Evolutionary conservation across 2,797 vertebrate species (phyloP), one percentile per base, ranked within the genome.

Genomic region (Melanotaenia trifasciata): DNA sequence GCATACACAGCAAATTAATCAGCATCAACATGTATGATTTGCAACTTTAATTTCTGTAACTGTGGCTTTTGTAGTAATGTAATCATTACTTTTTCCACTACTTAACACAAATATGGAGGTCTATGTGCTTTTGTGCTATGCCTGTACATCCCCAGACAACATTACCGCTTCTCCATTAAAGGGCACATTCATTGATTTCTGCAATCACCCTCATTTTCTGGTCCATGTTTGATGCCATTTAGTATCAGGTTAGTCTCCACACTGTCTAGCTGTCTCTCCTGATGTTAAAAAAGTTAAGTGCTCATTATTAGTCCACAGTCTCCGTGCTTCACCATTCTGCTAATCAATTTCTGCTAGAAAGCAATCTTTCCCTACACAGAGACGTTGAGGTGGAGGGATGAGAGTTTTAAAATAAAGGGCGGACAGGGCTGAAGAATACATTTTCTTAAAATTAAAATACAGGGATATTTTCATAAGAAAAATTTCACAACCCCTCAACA

Each of bases 241-340:
- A 14, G 38, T 7, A 62, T 71, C 82, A 73, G 64, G 68, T 70
- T 68, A 60, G 66, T 73, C 67, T 80, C 78, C 80, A 30, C 54
- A 73, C 70, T 18, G 77, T 76, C 65, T 43, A 38, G 54, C 64
- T 22, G 40, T 68, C 57, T 84, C 45, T 60, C 38, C 50, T 58
- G 58, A 69, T 59, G 60, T 64, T 75, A 72, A 70, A 71, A 61
- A 79, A 76, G 64, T 70, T 59, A 87, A 86, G 73, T 79, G 64
- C 72, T 79, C 60, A 72, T 81, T 64, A 67, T 63, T 64, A 43
- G 69, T 69, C 64, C 72, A 33, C 68, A 58, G 53, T 75, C 67
- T 79, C 59, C 33, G 57, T 24, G 20, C 58, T 69, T 74, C 43
- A 47, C 35, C 57, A 8, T 53, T 74, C 70, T 77, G 73, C 67